phyloP scores from a whole-genome alignment of 2,113 vertebrate genomes.

The Taxidea taxus region DNA sequence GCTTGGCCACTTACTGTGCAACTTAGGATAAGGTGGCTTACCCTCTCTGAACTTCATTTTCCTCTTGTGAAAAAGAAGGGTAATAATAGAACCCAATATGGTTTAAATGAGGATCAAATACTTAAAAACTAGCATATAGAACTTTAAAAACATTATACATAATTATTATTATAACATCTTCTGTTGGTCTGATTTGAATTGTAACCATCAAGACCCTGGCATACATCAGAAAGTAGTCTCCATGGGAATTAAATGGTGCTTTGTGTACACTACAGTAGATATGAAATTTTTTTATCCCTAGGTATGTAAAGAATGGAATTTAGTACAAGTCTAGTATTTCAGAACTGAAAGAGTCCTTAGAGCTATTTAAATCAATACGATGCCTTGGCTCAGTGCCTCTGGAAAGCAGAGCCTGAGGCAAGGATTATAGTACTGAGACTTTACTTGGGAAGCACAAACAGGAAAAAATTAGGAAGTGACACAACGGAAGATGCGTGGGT shows the following conservation, averaged over 20 bases:
- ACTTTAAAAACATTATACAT: not conserved
- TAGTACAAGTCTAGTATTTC: not conserved
- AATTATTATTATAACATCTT: not conserved
- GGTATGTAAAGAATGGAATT: not conserved
- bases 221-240: not conserved
- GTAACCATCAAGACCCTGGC: not conserved
- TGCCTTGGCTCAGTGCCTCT: not conserved
- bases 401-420: not conserved
- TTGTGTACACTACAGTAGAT: not conserved
- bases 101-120: not conserved
- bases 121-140: not conserved
- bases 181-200: not conserved
- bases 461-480: not conserved
- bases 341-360: not conserved
- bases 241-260: not conserved
- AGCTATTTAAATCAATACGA: not conserved
- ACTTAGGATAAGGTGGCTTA: not conserved
- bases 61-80: not conserved
- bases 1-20: not conserved
- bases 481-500: not conserved
- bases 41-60: constrained; percentile 1
- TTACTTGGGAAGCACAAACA: not conserved
- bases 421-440: not conserved
- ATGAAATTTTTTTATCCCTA: not conserved
- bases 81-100: not conserved